Conservation (phyloP, 2,888 invertebrate species). For the Pristionchus japonicus region DNA sequence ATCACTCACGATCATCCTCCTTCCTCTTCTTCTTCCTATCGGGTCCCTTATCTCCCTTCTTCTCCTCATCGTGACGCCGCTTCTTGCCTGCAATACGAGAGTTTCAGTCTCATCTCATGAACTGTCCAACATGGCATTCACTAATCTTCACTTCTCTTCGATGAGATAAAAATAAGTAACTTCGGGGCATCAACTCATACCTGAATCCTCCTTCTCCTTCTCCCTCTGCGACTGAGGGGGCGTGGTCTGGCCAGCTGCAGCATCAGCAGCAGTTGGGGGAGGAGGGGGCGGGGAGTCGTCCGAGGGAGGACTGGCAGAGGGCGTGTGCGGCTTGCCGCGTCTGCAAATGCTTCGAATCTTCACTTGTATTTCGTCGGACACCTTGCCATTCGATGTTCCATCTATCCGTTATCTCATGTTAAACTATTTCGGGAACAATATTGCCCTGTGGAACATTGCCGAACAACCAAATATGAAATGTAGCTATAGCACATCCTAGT, state of each 20-base stretch:
- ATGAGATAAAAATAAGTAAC: too few species aligned
- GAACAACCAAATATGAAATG: neutral
- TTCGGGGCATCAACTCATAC: neutral
- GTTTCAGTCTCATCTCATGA: neutral
- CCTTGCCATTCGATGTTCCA: neutral
- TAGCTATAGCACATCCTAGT: too few species aligned
- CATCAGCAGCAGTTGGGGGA: neutral
- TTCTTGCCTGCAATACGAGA: neutral
- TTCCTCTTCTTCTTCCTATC: neutral
- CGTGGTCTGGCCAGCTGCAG: constrained; percentile 8
- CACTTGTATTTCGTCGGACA: too few species aligned
- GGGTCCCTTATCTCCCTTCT: neutral
- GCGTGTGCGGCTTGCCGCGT: constrained; percentile 33
- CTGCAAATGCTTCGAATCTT: neutral
- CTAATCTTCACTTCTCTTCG: neutral
- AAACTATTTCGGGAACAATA: neutral
- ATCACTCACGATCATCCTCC: neutral
- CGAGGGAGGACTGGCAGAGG: constrained; percentile 17
- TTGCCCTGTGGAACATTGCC: neutral
- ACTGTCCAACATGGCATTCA: neutral
- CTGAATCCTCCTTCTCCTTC: neutral
- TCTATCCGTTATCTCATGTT: neutral
- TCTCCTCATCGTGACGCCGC: constrained; percentile 12
- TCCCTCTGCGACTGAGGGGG: neutral
- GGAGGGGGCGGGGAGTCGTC: neutral